Base-by-base conservation (phyloP, 2,113 vertebrate species). In the Solea senegalensis region DNA sequence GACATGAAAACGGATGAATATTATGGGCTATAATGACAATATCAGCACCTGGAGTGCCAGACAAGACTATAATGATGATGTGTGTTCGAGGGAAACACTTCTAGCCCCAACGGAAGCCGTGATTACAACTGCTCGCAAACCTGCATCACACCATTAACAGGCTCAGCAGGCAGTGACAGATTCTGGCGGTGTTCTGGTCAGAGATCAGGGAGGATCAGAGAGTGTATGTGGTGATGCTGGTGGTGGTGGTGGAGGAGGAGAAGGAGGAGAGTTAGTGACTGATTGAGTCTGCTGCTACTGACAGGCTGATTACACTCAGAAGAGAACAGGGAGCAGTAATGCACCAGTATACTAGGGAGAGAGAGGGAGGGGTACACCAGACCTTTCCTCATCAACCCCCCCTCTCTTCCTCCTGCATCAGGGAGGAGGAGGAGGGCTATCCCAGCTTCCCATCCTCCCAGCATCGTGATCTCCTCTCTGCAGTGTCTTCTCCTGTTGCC, bases 371-470 rank as follows among this genome's bases (percentile, higher is more conserved):
- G 76, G 81, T 80, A 83, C 51, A 41, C 72, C 81, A 87, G 65
- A 83, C 76, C 83, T 76, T 74, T 69, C 74, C 60, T 76, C 78
- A 82, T 5, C 60, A 8, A 59, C 39, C 57, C 75, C 80, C 68
- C 44, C 45, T 45, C 43, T 4, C 65, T 26, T 21, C 55, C 62
- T 53, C 77, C 78, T 80, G 70, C 83, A 83, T 79, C 69, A 81
- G 69, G 65, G 78, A 85, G 78, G 82, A 84, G 65, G 78, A 85
- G 78, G 82, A 83, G 90, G 92, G 91, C 85, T 91, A 90, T 90
- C 91, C 92, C 90, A 87, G 79, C 74, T 59, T 65, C 78, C 79
- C 80, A 73, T 77, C 82, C 80, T 86, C 82, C 79, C 78, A 85
- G 80, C 84, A 87, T 81, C 67, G 74, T 88, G 84, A 74, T 79